Percentiles rank a stretch among this genome's conserved stretches.
These are phyloP conservation scores for Orthonevra nobilis DNA, from an alignment of 2,888 invertebrate genomes.

Conservation along the genomic window DNA sequence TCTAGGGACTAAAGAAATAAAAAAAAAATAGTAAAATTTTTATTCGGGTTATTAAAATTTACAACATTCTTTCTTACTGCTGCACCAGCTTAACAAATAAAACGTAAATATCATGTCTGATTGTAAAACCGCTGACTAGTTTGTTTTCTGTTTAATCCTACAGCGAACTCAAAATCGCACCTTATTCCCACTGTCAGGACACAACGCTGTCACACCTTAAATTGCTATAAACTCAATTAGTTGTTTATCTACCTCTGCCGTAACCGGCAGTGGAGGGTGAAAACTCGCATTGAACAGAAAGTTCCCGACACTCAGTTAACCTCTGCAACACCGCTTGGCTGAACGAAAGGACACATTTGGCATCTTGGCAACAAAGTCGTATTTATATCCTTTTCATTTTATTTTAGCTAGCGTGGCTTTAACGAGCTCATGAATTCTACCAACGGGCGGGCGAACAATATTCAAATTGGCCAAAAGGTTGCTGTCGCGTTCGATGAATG, in stretches of 20 bases:
- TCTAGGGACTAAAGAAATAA: background rate
- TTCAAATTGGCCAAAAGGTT: conserved; percentile 57
- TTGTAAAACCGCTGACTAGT: conserved; percentile 18
- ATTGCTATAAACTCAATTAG: conserved; percentile 52
- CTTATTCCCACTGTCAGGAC: background rate
- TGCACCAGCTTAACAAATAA: conserved; percentile 18
- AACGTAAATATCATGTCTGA: conserved; percentile 26
- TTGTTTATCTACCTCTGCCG: conserved; percentile 3
- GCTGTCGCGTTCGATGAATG: conserved; percentile 36
- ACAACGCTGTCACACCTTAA: conserved; percentile 25
- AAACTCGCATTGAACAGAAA: conserved; percentile 3
- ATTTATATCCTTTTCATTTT: conserved; percentile 39
- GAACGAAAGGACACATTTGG: conserved; percentile 11
- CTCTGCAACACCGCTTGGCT: conserved; percentile 7
- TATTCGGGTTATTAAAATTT: background rate
- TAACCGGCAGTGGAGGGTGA: background rate
- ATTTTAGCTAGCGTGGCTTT: background rate
- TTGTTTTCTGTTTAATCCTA: conserved; percentile 25
- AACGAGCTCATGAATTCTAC: conserved; percentile 13
- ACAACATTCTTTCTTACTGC: conserved; percentile 5
- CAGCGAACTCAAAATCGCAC: conserved; percentile 13
- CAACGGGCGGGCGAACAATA: conserved; percentile 39
- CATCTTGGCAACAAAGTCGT: conserved; percentile 44
- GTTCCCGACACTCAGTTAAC: conserved; percentile 1
- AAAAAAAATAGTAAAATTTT: background rate